Evolutionary conservation across 2,113 vertebrate genomes (phyloP).

Genomic region (Pionites leucogaster): DNA sequence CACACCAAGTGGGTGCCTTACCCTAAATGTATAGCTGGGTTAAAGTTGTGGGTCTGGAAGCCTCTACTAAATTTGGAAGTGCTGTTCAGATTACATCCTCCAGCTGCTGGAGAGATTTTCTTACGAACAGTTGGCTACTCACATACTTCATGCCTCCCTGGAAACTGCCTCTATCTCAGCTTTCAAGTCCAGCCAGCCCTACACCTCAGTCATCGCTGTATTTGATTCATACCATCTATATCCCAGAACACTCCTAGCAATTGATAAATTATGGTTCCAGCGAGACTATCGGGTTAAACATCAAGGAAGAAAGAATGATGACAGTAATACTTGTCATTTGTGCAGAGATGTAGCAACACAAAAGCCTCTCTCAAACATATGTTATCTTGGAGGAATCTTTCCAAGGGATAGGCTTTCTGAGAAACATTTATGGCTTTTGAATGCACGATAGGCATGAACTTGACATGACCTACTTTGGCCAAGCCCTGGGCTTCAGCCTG

Average conservation of each 20-base stretch:
- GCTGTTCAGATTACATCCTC: constrained; percentile 31
- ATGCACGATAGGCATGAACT: constrained; percentile 11
- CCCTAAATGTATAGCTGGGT: neutral
- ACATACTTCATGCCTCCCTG: constrained; percentile 16
- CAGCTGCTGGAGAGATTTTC: constrained; percentile 59
- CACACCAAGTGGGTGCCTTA: neutral
- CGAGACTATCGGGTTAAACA: constrained; percentile 21
- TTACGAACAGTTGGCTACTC: constrained; percentile 59
- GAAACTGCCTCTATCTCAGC: constrained; percentile 3
- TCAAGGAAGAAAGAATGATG: constrained; percentile 48
- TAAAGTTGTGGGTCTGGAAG: neutral
- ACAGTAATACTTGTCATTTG: constrained; percentile 43
- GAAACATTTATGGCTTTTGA: constrained; percentile 36
- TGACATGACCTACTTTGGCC: constrained; percentile 10
- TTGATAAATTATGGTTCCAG: constrained; percentile 42
- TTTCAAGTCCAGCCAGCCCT: constrained; percentile 34
- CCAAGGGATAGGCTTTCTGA: constrained; percentile 19
- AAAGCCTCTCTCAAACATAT: neutral
- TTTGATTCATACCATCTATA: constrained; percentile 36
- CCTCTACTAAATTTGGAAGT: constrained; percentile 33
- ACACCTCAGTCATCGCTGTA: neutral
- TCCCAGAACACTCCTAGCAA: neutral
- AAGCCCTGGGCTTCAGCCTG: constrained; percentile 6
- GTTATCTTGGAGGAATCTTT: constrained; percentile 30
- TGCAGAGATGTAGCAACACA: neutral